Conservation (phyloP, 1,140 invertebrate species). For the Temnothorax nylanderi region DNA sequence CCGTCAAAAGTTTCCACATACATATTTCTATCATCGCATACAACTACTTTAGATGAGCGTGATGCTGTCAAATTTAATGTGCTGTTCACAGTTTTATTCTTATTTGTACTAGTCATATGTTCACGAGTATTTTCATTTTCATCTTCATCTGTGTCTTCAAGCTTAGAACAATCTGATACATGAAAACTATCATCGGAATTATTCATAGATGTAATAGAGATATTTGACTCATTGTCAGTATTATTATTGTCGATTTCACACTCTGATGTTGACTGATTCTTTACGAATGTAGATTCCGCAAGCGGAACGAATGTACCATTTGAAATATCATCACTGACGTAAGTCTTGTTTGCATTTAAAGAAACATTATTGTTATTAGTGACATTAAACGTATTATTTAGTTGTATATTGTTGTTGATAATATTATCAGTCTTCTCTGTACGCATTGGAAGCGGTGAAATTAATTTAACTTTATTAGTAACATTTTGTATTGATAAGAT, state of each 20-base stretch:
- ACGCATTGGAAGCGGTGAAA: no score
- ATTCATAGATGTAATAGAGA: neutral
- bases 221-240: neutral
- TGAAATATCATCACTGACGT: neutral
- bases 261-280: neutral
- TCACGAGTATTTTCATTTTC: neutral
- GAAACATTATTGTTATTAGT: no score
- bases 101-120: neutral
- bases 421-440: no score
- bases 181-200: neutral
- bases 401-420: no score
- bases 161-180: neutral
- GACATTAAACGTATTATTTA: no score
- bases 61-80: neutral
- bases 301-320: neutral
- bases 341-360: no score
- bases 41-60: neutral
- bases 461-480: no score
- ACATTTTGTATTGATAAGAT: no score
- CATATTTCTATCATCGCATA: slow-evolving; percentile 17
- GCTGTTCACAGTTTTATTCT: neutral
- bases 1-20: neutral
- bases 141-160: neutral
- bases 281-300: neutral
- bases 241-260: neutral